Base-by-base conservation (phyloP, 2,113 vertebrate genomes). In the Protobothrops flavoviridis region DNA sequence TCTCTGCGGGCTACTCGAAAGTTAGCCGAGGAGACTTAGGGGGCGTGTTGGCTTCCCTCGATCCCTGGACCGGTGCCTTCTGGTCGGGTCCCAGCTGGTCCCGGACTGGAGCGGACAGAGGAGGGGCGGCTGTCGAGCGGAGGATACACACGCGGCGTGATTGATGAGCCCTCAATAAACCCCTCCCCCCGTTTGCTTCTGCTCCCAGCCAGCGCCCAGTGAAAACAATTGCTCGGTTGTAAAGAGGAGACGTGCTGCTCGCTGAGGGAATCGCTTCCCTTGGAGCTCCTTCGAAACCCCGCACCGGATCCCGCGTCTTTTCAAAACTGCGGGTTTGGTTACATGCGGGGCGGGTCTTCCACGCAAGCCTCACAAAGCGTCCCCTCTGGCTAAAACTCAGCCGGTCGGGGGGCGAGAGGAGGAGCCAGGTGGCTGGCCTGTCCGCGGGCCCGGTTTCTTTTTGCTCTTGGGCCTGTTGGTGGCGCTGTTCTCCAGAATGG, bases 111-210 rank as follows among this genome's bases (percentile, higher is more conserved):
- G 97, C 95, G 94, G 95, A 95, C 97, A 97, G 90, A 97, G 97
- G 97, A 97, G 96, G 97, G 97, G 97, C 95, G 5, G 86, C 97
- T 98, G 97, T 97, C 88, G 0, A 97, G 95, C 90, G 94, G 95
- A 96, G 97, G 97, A 94, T 96, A 97, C 91, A 96, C 96, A 95
- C 96, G 95, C 94, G 53, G 87, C 93, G 96, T 98, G 98, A 98
- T 98, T 98, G 97, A 98, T 98, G 97, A 96, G 95, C 95, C 94
- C 94, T 96, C 96, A 97, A 97, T 88, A 97, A 97, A 96, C 90
- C 89, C 87, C 23, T 45, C 39, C 91, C 45, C 87, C 69, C 90
- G 33, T 85, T 48, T 92, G 33, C 48, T 93, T 57, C 3, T 0
- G 74, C 96, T 52, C 13, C 48, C 69, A 39, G 69, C 69, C n/a